Conservation (phyloP, 2,797 vertebrate genomes). For the Todus mexicanus region DNA sequence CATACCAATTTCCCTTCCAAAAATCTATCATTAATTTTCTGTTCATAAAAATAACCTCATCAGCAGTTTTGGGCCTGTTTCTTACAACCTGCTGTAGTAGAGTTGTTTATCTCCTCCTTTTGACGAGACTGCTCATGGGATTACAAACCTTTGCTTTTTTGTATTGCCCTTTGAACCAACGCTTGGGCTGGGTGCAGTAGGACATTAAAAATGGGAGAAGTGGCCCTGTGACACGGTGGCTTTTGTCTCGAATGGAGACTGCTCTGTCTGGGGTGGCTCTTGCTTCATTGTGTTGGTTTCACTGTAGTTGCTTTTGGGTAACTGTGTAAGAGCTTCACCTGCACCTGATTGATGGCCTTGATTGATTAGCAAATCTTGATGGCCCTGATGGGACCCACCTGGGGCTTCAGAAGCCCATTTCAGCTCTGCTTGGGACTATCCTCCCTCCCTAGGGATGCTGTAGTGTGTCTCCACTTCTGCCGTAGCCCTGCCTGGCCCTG, state of each 20-base stretch:
- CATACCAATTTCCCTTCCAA: conserved; percentile 1
- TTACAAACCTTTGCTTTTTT: not conserved
- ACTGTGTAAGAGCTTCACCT: not conserved
- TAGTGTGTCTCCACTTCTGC: not conserved
- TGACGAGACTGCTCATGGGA: not conserved
- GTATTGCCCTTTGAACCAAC: not conserved
- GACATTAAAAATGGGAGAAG: not conserved
- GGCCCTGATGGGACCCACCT: not conserved
- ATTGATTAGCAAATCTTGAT: not conserved
- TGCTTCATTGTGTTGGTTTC: not conserved
- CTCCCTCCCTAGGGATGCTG: rapidly evolving
- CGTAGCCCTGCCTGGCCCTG: rapidly evolving
- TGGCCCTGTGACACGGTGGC: too few species aligned
- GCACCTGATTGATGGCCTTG: not conserved
- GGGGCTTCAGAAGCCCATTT: not conserved
- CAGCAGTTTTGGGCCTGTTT: not conserved
- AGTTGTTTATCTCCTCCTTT: not conserved
- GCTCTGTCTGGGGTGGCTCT: not conserved
- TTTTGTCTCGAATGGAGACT: not conserved
- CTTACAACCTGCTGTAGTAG: not conserved
- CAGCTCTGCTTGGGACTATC: not conserved
- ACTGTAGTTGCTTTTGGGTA: not conserved
- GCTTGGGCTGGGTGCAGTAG: not conserved
- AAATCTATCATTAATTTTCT: conserved; percentile 19
- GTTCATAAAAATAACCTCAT: not conserved